Evolutionary conservation across 1,140 invertebrate species (phyloP), one percentile per base, ranked within the genome.

Genomic region (Heliconius hermathena): DNA sequence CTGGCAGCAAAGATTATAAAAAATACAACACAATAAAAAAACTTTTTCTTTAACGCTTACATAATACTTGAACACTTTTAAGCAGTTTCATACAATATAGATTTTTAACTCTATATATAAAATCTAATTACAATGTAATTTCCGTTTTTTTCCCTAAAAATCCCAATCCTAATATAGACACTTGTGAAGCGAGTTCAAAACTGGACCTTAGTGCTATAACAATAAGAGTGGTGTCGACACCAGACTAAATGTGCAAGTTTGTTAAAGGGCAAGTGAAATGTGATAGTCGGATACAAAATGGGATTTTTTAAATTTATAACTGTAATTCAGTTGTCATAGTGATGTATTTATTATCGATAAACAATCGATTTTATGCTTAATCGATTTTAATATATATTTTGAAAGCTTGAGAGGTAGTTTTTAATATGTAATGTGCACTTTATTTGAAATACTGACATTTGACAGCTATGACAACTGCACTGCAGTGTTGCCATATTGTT

Each of bases 401-500:
- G 6, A 36, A 8, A 36, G 33, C 33, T 6, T 36, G 33, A 8
- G 33, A 36, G 6, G 33, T 36, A 36, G 6, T 36, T 60, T 60
- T 60, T 26, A 60, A 66, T 66, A 26, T 79, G 79, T 80, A 57
- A 9, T 57, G 3, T 57, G 20, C 79, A 73, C 79, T 38, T 60
- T 33, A 70, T 77, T 77, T 33, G 41, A n/a, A 20, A 75, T 75
- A 52, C 41, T 75, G 52, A 29, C 72, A 70, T 73, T 84, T 66
- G 26, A 26, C 13, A 26, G 60, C 60, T 66, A 29, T 66, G 60
- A 66, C 60, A 66, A 66, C 26, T 66, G 60, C 60, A 29, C 60
- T 29, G 29, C 26, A 66, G 79, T 84, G 80, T 86, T 90, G 90
- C 87, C 87, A 89, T 91, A 88, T 86, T 54, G 76, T 73, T 82